Evolutionary conservation across 2,113 vertebrate species (phyloP).

Genomic region (Ursus arctos): DNA sequence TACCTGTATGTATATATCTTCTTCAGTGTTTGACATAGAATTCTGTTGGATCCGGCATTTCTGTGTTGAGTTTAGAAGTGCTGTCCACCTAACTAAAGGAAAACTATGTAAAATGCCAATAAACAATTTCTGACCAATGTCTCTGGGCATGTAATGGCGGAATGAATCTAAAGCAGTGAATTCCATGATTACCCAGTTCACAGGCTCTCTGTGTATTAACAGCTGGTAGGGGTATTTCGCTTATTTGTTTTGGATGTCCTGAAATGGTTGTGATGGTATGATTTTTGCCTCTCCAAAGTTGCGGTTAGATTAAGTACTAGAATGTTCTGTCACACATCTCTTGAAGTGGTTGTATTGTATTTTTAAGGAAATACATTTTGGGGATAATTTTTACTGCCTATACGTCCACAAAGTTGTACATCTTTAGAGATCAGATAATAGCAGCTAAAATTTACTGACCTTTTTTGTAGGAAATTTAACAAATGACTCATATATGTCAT

Average conservation of each 20-base stretch:
- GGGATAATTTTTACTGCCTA: background rate
- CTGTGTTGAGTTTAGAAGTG: background rate
- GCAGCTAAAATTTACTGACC: background rate
- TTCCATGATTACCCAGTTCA: background rate
- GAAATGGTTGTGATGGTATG: conserved; percentile 9
- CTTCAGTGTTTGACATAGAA: background rate
- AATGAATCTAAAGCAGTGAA: background rate
- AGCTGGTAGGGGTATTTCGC: background rate
- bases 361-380: conserved; percentile 1
- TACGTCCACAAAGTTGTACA: background rate
- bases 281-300: background rate
- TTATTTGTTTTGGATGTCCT: conserved; percentile 41
- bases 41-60: background rate
- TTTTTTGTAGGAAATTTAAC: background rate
- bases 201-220: conserved; percentile 3
- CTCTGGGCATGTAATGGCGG: background rate
- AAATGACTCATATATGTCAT: background rate
- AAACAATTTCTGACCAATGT: background rate
- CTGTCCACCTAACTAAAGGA: background rate
- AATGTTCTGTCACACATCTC: background rate
- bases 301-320: conserved; percentile 12
- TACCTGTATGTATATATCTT: background rate
- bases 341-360: conserved; percentile 6
- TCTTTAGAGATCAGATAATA: background rate
- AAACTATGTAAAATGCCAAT: conserved; percentile 21